Conservation (phyloP, 2,888 invertebrate genomes). For the Marasmarcha lunaedactyla region DNA sequence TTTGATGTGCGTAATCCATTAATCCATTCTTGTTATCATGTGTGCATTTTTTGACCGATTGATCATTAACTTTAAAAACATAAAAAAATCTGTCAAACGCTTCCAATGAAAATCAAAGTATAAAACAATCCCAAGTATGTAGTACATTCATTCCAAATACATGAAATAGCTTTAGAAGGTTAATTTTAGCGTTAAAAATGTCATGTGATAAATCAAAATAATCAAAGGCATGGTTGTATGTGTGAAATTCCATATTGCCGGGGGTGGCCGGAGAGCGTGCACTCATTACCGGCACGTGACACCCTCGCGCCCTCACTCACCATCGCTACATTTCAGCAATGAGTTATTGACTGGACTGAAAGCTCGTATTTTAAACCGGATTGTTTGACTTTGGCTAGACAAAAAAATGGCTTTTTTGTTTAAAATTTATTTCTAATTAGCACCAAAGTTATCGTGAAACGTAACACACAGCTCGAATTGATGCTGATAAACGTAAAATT, state of each 20-base stretch:
- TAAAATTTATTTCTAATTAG: not conserved
- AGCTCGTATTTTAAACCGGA: constrained; percentile 50
- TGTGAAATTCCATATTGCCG: constrained; percentile 57
- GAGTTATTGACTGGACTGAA: constrained; percentile 64
- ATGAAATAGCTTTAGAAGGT: not conserved
- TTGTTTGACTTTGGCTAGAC: constrained; percentile 29
- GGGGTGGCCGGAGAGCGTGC: constrained; percentile 38
- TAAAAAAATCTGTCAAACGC: too few species aligned
- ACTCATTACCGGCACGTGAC: constrained; percentile 69
- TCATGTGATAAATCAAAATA: constrained; percentile 49
- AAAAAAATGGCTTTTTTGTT: constrained; percentile 15
- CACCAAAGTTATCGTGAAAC: too few species aligned
- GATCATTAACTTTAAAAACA: too few species aligned
- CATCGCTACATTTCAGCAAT: constrained; percentile 56
- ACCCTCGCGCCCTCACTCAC: constrained; percentile 36
- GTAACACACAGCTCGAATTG: too few species aligned
- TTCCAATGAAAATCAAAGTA: too few species aligned
- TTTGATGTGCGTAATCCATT: too few species aligned
- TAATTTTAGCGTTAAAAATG: constrained; percentile 4
- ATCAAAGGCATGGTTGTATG: constrained; percentile 48
- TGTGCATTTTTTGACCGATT: too few species aligned
- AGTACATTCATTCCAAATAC: too few species aligned
- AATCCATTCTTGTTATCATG: too few species aligned
- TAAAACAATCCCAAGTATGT: too few species aligned
- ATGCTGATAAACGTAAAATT: too few species aligned